Evolutionary conservation across 2,113 vertebrate genomes (phyloP).

Genomic region (Danionella cerebrum): DNA sequence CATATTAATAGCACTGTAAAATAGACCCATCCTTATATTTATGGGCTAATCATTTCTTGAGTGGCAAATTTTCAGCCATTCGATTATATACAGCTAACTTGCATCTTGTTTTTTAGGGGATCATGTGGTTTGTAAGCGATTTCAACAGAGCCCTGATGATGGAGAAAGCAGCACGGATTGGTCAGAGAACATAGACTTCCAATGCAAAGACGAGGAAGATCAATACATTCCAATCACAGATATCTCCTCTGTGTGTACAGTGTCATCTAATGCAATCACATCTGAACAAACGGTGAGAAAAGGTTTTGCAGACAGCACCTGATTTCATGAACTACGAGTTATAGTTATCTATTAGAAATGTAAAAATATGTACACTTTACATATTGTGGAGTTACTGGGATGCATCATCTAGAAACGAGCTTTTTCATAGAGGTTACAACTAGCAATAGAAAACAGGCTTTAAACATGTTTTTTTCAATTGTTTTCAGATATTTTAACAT

Average conservation of each 20-base stretch:
- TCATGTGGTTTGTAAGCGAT: slow-evolving; percentile 16
- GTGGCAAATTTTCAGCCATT: no score
- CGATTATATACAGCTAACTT: neutral
- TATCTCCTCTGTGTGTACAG: slow-evolving; percentile 63
- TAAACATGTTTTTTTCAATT: no score
- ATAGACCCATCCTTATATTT: no score
- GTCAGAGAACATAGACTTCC: slow-evolving; percentile 22
- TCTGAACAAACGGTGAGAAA: slow-evolving; percentile 19
- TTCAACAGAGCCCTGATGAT: slow-evolving; percentile 25
- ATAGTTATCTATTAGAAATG: no score
- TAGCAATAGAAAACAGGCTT: no score
- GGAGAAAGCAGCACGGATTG: slow-evolving; percentile 28
- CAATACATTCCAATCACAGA: slow-evolving; percentile 60
- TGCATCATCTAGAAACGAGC: no score
- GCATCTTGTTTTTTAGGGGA: slow-evolving; percentile 40
- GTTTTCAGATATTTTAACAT: no score
- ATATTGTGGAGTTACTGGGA: no score
- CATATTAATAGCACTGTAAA: no score
- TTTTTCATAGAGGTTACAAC: no score
- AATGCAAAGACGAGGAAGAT: slow-evolving; percentile 61
- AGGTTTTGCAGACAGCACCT: neutral
- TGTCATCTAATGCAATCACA: slow-evolving; percentile 34
- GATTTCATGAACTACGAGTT: neutral
- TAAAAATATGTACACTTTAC: no score
- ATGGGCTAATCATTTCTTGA: no score